Percentiles rank a stretch among this genome's conserved stretches.
Conservation (phyloP, 2,888 invertebrate genomes). For the Leptothorax acervorum region DNA sequence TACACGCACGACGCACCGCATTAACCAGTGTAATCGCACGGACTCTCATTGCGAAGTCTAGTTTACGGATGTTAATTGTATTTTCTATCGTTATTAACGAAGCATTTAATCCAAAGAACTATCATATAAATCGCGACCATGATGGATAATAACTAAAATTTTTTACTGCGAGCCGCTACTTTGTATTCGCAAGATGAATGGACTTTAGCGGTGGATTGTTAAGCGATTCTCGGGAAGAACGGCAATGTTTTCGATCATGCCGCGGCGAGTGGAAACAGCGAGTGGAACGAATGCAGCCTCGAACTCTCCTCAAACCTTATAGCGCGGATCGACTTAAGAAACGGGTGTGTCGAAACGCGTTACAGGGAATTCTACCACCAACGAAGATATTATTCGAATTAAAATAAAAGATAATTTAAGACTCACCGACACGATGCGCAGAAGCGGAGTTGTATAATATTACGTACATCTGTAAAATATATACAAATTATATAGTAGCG, state of each 20-base stretch:
- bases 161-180: background rate
- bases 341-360: constrained; percentile 11
- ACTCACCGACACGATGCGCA: background rate
- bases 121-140: background rate
- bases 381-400: constrained; percentile 3
- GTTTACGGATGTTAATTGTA: background rate
- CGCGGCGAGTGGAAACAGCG: constrained; percentile 5
- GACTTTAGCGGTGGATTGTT: background rate
- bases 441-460: background rate
- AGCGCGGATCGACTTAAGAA: constrained; percentile 10
- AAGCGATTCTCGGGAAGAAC: constrained; percentile 7
- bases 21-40: background rate
- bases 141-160: background rate
- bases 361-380: background rate
- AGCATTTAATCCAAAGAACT: background rate
- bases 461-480: background rate
- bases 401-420: constrained; percentile 5
- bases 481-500: background rate
- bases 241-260: background rate
- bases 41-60: background rate
- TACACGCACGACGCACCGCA: background rate
- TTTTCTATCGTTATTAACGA: background rate
- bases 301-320: constrained; percentile 4
- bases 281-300: constrained; percentile 18
- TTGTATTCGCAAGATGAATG: constrained; percentile 27